Conservation (phyloP, 2,113 vertebrate genomes). For the Calyptommatus sinebrachiatus region DNA sequence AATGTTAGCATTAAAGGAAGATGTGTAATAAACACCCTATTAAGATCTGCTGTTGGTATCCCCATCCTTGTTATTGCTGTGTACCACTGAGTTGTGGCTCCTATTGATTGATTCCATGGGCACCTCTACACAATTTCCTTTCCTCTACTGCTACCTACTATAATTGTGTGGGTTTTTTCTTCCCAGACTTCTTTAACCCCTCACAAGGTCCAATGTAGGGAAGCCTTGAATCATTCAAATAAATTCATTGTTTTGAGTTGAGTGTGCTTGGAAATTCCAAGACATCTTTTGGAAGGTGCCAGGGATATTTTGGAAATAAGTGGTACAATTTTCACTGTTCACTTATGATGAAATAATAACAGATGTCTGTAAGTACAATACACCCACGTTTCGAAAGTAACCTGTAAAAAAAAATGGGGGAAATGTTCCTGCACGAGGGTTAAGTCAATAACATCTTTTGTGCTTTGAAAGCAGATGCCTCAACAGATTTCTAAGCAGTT, state of each 20-base stretch:
- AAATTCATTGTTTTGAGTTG: background rate
- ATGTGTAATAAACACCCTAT: too few relatives aligned
- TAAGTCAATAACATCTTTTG: constrained; percentile 32
- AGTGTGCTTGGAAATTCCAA: constrained; percentile 13
- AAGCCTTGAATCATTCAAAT: constrained; percentile 36
- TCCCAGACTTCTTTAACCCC: constrained; percentile 9
- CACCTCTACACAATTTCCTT: too few relatives aligned
- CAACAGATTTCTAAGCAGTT: constrained; percentile 29
- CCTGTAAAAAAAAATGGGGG: constrained; percentile 19
- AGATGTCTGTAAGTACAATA: constrained; percentile 28
- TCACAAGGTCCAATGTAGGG: constrained; percentile 51
- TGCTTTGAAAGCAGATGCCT: constrained; percentile 26
- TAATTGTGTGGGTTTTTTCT: background rate
- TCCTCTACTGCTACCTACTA: too few relatives aligned
- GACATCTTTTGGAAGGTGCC: background rate
- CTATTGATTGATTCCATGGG: too few relatives aligned
- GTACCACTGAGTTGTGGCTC: too few relatives aligned
- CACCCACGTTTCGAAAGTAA: constrained; percentile 34
- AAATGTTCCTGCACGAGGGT: constrained; percentile 16
- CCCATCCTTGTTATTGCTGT: background rate
- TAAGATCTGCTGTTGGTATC: constrained; percentile 18
- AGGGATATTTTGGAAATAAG: background rate
- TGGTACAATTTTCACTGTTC: background rate
- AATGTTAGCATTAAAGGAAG: too few relatives aligned
- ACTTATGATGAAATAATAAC: constrained; percentile 21